Conservation (phyloP, 2,888 invertebrate genomes). For the Ectemnius lituratus region DNA sequence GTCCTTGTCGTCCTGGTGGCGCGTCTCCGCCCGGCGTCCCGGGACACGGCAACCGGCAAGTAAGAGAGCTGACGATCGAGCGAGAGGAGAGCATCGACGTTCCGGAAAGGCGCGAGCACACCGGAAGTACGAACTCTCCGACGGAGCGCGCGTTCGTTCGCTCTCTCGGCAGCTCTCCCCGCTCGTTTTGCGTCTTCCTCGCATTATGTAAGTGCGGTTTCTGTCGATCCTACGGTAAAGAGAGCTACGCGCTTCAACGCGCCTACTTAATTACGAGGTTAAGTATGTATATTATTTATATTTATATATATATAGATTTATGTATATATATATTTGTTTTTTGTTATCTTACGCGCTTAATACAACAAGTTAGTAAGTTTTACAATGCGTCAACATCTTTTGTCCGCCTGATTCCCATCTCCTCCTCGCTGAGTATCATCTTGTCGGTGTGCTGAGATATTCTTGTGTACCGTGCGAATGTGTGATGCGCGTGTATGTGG, state of each 20-base stretch:
- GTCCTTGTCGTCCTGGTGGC: too few species aligned
- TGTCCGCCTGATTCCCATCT: conserved; percentile 33
- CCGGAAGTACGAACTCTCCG: too few species aligned
- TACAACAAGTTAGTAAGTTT: conserved; percentile 60
- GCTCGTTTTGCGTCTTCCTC: conserved; percentile 14
- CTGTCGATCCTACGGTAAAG: conserved; percentile 53
- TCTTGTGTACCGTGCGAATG: too few species aligned
- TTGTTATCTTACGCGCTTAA: conserved; percentile 52
- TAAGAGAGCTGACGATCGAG: too few species aligned
- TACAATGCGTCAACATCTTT: conserved; percentile 57
- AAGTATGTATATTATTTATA: conserved; percentile 42
- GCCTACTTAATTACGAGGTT: conserved; percentile 58
- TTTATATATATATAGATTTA: conserved; percentile 9
- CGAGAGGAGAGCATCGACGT: too few species aligned
- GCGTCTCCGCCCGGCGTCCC: too few species aligned
- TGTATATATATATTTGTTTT: conserved; percentile 22
- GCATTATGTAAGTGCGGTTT: conserved; percentile 48
- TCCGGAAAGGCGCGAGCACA: too few species aligned
- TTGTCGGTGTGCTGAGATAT: background rate
- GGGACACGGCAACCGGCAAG: too few species aligned
- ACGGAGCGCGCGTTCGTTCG: background rate
- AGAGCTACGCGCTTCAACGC: conserved; percentile 52
- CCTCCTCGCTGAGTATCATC: conserved; percentile 39
- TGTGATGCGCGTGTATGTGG: too few species aligned
- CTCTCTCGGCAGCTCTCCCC: conserved; percentile 6